Base-by-base conservation (phyloP, 1,140 invertebrate species). In the Ericerus pela region DNA sequence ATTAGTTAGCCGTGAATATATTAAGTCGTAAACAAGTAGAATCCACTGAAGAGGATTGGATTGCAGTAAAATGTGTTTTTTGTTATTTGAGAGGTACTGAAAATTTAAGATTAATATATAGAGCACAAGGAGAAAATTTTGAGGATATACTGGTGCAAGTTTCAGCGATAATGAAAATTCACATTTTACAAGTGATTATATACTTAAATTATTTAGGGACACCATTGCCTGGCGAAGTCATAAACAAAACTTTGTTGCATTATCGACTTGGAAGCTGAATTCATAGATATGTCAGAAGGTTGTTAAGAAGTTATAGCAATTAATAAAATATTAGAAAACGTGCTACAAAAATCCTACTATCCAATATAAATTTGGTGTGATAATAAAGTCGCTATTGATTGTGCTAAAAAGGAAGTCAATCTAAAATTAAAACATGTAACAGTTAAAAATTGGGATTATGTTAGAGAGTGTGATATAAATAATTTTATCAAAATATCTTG, bases 1-100 rank as follows among this genome's bases (percentile, higher is more conserved):
- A 67, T 73, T 3, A 54, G 61, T 5, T 69, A 64, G 58, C 66
- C 0, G 66, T 70, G 1, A 65, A 60, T 56, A 54, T 56, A 18
- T 53, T 70, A 20, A 66, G 65, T 38, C 62, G 65, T 54, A 69
- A 64, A 52, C 55, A 60, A 11, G 47, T 56, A 12, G 55, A 64
- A 54, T 62, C 63, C 16, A 58, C 57, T 20, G 38, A 55, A 51
- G 29, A 30, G 2, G 56, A 62, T 24, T 66, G 63, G 62, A 61
- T 56, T 16, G 59, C 60, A 55, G 31, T 59, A 11, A 64, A 66
- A 54, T 55, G 63, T 28, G 43, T 65, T 6, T 41, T 60, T 5
- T 53, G 60, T 55, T 67, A 66, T 55, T 47, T 66, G 27, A 63
- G 62, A 26, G 57, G 55, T 10, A 63, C 65, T n/a, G 54, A 43